A percentile compares a stretch with the other conserved stretches of the same genome.
These are phyloP conservation scores for Percopsis omiscomaycus DNA, from an alignment of 2,797 vertebrate species.

Conservation along the genomic window DNA sequence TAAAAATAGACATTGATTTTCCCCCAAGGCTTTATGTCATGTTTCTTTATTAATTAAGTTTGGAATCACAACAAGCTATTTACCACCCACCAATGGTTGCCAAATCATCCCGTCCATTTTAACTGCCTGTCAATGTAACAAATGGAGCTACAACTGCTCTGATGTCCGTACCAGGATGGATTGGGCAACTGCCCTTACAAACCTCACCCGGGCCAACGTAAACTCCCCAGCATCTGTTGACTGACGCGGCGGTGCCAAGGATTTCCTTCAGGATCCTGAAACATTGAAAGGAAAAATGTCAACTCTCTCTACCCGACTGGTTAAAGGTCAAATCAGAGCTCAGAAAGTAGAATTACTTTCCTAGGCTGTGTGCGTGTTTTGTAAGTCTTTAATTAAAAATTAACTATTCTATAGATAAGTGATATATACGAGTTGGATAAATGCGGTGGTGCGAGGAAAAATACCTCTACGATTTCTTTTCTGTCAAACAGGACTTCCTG, in stretches of 20 bases:
- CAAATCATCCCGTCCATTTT: slow-evolving; percentile 32
- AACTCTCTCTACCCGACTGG: slow-evolving; percentile 1
- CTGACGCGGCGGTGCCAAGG: slow-evolving; percentile 41
- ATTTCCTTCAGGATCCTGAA: slow-evolving; percentile 41
- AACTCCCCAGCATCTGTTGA: slow-evolving; percentile 67
- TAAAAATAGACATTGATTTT: not conserved
- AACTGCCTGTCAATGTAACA: slow-evolving; percentile 41
- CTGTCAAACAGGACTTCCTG: not conserved
- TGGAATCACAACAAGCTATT: slow-evolving; percentile 14
- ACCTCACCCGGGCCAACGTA: slow-evolving; percentile 60
- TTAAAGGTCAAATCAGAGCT: slow-evolving; percentile 35
- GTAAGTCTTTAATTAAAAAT: too few species aligned
- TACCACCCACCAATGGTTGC: slow-evolving; percentile 4
- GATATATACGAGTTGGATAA: too few species aligned
- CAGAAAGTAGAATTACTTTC: slow-evolving; percentile 14
- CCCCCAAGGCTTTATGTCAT: not conserved
- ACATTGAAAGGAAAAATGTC: slow-evolving; percentile 46
- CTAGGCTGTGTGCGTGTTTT: too few species aligned
- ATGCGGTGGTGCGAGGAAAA: too few species aligned
- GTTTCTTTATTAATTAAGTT: slow-evolving; percentile 30
- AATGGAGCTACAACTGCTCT: slow-evolving; percentile 41
- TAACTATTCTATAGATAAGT: too few species aligned
- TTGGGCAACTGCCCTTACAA: slow-evolving; percentile 64
- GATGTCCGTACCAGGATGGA: slow-evolving; percentile 54
- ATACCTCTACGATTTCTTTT: not conserved